A percentile compares a stretch with the other conserved stretches of the same genome.
Conservation (phyloP, 2,113 vertebrate genomes). For the Girardinichthys multiradiatus region DNA sequence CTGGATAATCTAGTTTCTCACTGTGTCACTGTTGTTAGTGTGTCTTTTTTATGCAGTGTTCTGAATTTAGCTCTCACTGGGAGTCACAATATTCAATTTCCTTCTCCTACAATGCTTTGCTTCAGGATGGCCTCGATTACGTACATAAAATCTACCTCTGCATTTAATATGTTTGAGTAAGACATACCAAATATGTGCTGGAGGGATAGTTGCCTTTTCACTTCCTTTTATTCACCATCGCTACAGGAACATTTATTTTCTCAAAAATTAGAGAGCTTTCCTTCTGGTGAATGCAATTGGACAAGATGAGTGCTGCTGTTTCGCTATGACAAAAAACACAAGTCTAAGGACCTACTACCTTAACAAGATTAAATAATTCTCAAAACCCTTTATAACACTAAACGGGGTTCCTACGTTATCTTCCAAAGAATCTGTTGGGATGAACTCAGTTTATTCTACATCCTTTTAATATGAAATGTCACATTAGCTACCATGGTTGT, state of each 20-base stretch:
- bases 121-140: conserved; percentile 47
- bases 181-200: conserved; percentile 19
- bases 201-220: conserved; percentile 11
- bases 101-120: conserved; percentile 46
- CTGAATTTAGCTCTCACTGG: conserved; percentile 50
- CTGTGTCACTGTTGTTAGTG: conserved; percentile 15
- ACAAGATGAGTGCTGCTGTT: neutral
- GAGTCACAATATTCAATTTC: conserved; percentile 58
- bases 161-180: conserved; percentile 29
- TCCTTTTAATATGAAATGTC: neutral
- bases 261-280: neutral
- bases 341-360: neutral
- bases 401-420: neutral
- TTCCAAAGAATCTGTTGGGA: neutral
- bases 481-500: neutral
- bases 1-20: conserved; percentile 32
- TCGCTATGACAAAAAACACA: neutral
- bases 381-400: neutral
- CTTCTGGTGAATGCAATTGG: neutral
- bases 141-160: conserved; percentile 42
- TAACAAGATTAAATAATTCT: neutral
- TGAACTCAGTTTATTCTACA: neutral
- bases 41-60: conserved; percentile 44
- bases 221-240: neutral
- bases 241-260: neutral